Evolutionary conservation across 2,113 vertebrate genomes (phyloP), one percentile per base, ranked within the genome.

Genomic region (Otolemur garnettii): DNA sequence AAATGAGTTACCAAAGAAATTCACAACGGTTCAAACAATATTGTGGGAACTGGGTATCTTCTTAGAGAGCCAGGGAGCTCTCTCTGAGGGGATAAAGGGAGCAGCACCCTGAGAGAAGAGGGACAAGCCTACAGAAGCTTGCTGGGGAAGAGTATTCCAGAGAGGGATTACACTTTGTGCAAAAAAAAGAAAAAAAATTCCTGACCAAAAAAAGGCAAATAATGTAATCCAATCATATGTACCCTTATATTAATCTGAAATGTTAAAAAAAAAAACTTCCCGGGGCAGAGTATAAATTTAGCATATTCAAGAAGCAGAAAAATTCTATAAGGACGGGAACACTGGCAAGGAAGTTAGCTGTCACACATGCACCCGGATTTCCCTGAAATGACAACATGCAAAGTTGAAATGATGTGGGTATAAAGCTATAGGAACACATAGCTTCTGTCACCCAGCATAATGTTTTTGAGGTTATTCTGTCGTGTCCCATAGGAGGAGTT

Each of bases 1-100:
- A 38, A 38, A 38, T 38, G 38, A 38, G 38, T 38, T 85, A 59
- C 79, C 24, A 94, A 96, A 83, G 22, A 90, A 89, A 78, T n/a
- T 53, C 66, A 28, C 30, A 84, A 78, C 22, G 7, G 2, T 30
- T 14, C 10, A 55, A 71, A 90, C 90, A 74, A 64, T 26, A 60
- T 64, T 45, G 59, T 7, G 57, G 21, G 0, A 4, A 5, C 2
- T 19, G 7, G 69, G 12, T 64, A 59, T 75, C 7, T 86, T 59
- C 45, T 89, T 60, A 87, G 18, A 83, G 92, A 87, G 21, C 13
- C 55, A 89, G 26, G 28, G 77, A 87, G 9, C 13, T 4, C 5
- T 90, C 68, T 91, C 14, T 88, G 74, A 93, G 22, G 24, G 83
- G 3, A 4, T 26, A 62, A 75, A 10, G 26, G 71, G 60, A 66